Percentiles rank a stretch among this genome's conserved stretches.
These are phyloP conservation scores for Novumbra hubbsi DNA, from an alignment of 2,797 vertebrate species.

Conservation along the genomic window DNA sequence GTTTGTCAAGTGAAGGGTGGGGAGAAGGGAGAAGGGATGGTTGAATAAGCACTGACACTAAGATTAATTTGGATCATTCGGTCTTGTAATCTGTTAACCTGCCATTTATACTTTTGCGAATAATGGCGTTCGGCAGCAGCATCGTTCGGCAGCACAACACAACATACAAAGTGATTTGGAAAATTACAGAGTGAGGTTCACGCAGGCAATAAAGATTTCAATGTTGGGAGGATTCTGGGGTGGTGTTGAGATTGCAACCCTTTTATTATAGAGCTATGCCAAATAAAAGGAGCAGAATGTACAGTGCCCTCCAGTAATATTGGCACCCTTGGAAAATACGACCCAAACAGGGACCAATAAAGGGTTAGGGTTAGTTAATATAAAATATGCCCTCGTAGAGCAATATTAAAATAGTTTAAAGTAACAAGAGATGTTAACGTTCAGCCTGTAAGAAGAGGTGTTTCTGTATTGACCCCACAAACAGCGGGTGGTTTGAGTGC, in stretches of 20 bases:
- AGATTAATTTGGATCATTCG: constrained; percentile 7
- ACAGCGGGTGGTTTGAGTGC: too few relatives aligned
- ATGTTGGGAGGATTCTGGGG: not conserved
- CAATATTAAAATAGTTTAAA: too few relatives aligned
- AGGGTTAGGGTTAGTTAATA: too few relatives aligned
- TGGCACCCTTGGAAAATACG: too few relatives aligned
- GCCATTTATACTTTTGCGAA: not conserved
- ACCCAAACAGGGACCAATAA: too few relatives aligned
- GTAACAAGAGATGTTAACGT: too few relatives aligned
- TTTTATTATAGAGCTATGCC: not conserved
- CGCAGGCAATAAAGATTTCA: not conserved
- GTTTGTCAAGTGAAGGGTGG: not conserved
- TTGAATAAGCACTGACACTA: constrained; percentile 10
- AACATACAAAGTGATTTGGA: not conserved
- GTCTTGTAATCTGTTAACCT: not conserved
- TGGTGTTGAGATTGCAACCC: not conserved
- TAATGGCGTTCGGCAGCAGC: too few relatives aligned
- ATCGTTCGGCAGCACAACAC: not conserved
- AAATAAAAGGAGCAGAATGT: too few relatives aligned
- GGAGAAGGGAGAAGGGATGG: not conserved
- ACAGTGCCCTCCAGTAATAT: too few relatives aligned
- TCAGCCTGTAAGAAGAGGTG: too few relatives aligned
- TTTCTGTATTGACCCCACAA: too few relatives aligned
- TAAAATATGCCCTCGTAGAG: too few relatives aligned
- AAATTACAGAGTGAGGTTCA: not conserved